These are phyloP conservation scores for Endomychus coccineus DNA, from an alignment of 2,888 invertebrate species.

Conservation along the genomic window DNA sequence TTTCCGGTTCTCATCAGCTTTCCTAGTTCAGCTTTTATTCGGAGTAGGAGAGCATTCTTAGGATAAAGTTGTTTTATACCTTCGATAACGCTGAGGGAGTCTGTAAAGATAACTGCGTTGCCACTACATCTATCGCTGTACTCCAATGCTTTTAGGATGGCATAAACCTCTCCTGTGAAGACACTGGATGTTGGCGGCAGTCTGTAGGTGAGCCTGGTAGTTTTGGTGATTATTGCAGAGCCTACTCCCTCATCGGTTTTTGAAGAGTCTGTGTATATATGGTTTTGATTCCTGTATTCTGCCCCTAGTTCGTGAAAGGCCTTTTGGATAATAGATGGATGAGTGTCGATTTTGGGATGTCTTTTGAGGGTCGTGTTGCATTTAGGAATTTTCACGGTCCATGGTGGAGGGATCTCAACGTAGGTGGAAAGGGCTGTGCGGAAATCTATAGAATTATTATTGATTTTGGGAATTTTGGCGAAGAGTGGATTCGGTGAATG, in stretches of 20 bases:
- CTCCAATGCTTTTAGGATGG: too few species aligned
- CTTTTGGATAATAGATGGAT: background rate
- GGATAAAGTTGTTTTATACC: too few species aligned
- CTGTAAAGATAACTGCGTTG: too few species aligned
- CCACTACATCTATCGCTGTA: too few species aligned
- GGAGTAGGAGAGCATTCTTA: too few species aligned
- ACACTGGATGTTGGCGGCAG: background rate
- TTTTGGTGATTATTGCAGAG: constrained; percentile 3
- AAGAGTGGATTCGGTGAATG: constrained; percentile 1
- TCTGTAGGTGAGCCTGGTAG: background rate
- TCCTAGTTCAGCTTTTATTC: too few species aligned
- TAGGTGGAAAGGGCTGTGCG: background rate
- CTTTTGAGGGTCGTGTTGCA: constrained; percentile 2
- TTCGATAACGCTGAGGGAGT: too few species aligned
- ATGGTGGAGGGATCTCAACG: constrained; percentile 1
- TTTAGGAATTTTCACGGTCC: constrained; percentile 1
- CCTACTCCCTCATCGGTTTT: constrained; percentile 4
- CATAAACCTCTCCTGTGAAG: too few species aligned
- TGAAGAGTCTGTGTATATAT: constrained; percentile 7
- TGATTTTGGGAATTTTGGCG: background rate
- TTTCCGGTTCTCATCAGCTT: too few species aligned
- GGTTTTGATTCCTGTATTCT: background rate
- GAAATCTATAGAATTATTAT: constrained; percentile 2
- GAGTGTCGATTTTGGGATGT: background rate
- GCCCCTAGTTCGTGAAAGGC: background rate